Conservation (phyloP, 2,113 vertebrate species). For the Coryphaenoides rupestris region DNA sequence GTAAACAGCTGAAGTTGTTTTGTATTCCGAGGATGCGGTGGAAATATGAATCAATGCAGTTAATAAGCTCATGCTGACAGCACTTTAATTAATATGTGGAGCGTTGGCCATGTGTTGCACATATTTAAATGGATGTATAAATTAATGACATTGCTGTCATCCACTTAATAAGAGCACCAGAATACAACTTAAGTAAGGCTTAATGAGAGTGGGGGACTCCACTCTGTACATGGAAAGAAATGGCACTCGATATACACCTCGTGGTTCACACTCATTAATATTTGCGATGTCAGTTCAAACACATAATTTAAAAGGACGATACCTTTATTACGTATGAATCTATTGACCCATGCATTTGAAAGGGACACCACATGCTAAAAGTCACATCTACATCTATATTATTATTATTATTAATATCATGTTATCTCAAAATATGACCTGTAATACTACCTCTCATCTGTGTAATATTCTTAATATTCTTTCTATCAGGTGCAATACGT, state of each 20-base stretch:
- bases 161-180: conserved; percentile 38
- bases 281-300: not conserved
- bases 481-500: too few species aligned
- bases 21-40: not conserved
- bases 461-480: too few species aligned
- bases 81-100: conserved; percentile 32
- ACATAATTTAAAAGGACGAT: not conserved
- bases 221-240: conserved; percentile 24
- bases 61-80: conserved; percentile 26
- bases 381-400: too few species aligned
- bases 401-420: too few species aligned
- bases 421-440: too few species aligned
- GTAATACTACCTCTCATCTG: too few species aligned
- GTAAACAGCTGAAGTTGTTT: conserved; percentile 24
- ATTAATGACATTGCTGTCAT: conserved; percentile 48
- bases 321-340: not conserved
- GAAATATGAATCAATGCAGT: conserved; percentile 15
- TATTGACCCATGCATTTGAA: not conserved
- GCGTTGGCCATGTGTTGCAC: conserved; percentile 30
- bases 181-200: conserved; percentile 48
- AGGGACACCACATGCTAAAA: too few species aligned
- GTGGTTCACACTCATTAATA: conserved; percentile 7
- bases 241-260: not conserved
- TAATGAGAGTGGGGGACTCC: conserved; percentile 21
- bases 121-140: conserved; percentile 40